Evolutionary conservation across 1,140 invertebrate genomes (phyloP), one percentile per base, ranked within the genome.

Genomic region (Drosophila orosa): DNA sequence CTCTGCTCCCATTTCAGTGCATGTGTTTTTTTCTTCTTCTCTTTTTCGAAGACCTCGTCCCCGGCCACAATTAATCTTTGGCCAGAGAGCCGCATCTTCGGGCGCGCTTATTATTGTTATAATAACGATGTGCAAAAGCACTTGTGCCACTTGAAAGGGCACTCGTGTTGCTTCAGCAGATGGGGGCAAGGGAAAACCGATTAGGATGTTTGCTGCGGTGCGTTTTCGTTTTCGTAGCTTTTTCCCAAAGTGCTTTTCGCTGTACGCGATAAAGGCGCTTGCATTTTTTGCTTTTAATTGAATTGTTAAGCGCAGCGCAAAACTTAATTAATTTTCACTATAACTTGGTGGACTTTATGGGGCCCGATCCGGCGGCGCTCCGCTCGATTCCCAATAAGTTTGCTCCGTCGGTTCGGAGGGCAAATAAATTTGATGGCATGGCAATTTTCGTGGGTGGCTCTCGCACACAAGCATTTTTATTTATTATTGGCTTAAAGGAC

Each of bases 81-180:
- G 65, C 78, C 71, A 79, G 65, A 79, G 65, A 78, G 79, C 48
- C 59, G 72, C 72, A 29, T 63, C 65, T 65, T 61, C 31, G 52
- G 60, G 33, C 40, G 35, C 40, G 87, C 87, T 90, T 90, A 87
- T 87, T 87, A 90, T 90, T 90, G 87, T 90, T 90, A 82, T 91
- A 91, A 91, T 91, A 91, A 91, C 81, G 89, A 91, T 91, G 89
- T 91, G 89, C 89, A 91, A 91, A 91, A 91, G 89, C 89, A 91
- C 89, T 91, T 91, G 89, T 89, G 86, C 68, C 81, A 90, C 81
- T 90, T 78, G 86, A 86, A 67, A 56, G 75, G 58, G 66, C 78
- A 77, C 80, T 76, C 66, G 76, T 65, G 74, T 69, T 56, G 59
- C 13, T 5, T 9, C 47, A 66, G 40, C 54, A 45, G 61, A 12